Evolutionary conservation across 2,888 invertebrate genomes (phyloP).

Genomic region (Drosophila helvetica): DNA sequence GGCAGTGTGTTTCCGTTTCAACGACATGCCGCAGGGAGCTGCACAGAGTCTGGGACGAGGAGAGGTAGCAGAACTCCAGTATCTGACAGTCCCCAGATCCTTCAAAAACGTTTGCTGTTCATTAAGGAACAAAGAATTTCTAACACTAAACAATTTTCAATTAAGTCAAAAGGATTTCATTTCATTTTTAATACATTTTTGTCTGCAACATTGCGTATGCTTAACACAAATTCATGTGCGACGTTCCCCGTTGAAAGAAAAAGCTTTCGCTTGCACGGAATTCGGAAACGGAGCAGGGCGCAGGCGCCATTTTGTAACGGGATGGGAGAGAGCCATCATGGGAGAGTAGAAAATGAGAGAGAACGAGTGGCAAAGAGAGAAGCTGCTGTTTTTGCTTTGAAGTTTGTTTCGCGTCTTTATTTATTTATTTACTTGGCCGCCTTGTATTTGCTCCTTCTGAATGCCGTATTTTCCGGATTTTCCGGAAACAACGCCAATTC

Average conservation of each 20-base stretch:
- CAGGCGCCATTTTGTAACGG: conserved; percentile 40
- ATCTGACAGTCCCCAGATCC: neutral
- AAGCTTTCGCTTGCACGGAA: conserved; percentile 34
- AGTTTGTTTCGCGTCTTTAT: conserved; percentile 74
- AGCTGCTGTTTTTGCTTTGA: conserved; percentile 70
- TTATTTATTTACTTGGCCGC: conserved; percentile 72
- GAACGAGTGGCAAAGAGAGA: conserved; percentile 11
- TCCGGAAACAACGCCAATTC: neutral
- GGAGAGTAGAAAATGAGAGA: neutral
- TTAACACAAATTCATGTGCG: conserved; percentile 54
- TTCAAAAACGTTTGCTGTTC: neutral
- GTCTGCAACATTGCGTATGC: conserved; percentile 42
- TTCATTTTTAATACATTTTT: neutral
- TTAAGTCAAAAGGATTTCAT: neutral
- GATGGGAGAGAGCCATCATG: conserved; percentile 1
- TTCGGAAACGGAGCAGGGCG: conserved; percentile 57
- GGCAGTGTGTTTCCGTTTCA: conserved; percentile 82
- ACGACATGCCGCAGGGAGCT: conserved; percentile 59
- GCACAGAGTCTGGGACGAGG: conserved; percentile 7
- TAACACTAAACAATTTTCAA: neutral
- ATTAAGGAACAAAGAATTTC: neutral
- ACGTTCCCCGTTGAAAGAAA: conserved; percentile 33
- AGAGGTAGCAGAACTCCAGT: conserved; percentile 18
- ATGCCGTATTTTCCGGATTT: neutral
- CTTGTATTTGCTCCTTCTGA: conserved; percentile 38